Evolutionary conservation across 2,113 vertebrate genomes (phyloP).

Genomic region (Laterallus jamaicensis): DNA sequence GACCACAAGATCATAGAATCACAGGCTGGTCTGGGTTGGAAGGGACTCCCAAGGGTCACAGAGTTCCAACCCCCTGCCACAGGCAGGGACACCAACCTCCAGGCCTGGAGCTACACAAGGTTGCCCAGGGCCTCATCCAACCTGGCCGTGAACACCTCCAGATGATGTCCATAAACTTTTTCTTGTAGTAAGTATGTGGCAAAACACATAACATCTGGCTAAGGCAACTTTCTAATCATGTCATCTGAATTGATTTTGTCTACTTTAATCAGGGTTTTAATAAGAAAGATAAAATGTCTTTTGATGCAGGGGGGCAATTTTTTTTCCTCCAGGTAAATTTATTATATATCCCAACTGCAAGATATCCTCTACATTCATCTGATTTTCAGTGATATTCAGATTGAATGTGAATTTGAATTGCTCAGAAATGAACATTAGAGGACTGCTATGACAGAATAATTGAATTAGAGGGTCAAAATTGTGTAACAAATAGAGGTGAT

Average conservation of each 20-base stretch:
- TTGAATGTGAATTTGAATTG: neutral
- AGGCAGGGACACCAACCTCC: too few relatives aligned
- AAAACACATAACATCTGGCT: neutral
- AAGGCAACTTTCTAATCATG: neutral
- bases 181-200: too few relatives aligned
- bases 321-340: neutral
- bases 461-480: neutral
- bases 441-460: neutral
- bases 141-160: neutral
- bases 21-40: too few relatives aligned
- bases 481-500: neutral
- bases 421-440: neutral
- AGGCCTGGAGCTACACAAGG: too few relatives aligned
- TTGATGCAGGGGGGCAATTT: neutral
- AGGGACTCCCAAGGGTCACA: too few relatives aligned
- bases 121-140: too few relatives aligned
- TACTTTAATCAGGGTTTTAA: neutral
- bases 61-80: too few relatives aligned
- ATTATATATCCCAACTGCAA: neutral
- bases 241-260: neutral
- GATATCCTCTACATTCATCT: neutral
- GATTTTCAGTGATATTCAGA: neutral
- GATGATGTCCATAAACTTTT: neutral
- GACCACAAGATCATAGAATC: neutral
- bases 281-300: neutral